These are phyloP conservation scores for Perithous albicinctus DNA, from an alignment of 2,888 invertebrate genomes.

Conservation along the genomic window DNA sequence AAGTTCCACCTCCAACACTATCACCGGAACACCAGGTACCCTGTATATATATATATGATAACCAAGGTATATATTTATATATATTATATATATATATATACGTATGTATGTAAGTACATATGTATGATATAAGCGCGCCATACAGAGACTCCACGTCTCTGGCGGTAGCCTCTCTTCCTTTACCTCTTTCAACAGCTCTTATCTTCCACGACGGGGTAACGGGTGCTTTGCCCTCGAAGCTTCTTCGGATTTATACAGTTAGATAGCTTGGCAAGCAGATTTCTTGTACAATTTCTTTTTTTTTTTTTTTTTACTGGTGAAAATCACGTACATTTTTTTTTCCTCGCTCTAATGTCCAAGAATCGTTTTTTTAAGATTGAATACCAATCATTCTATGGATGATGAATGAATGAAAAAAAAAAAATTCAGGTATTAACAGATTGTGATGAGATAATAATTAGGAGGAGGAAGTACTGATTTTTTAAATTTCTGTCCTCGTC, in stretches of 20 bases:
- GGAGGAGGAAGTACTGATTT: too few species aligned
- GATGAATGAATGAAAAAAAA: too few species aligned
- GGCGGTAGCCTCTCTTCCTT: not conserved
- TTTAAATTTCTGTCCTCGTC: too few species aligned
- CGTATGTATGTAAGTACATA: not conserved
- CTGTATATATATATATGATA: too few species aligned
- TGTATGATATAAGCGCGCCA: slow-evolving; percentile 1
- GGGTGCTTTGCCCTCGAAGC: slow-evolving; percentile 8
- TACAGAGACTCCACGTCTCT: not conserved
- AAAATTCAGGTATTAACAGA: too few species aligned
- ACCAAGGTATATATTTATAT: too few species aligned
- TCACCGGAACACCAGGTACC: too few species aligned
- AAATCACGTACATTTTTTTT: not conserved
- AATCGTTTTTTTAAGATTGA: not conserved
- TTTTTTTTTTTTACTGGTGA: slow-evolving; percentile 1
- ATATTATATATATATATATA: not conserved
- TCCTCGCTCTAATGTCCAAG: not conserved
- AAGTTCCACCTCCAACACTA: slow-evolving; percentile 1
- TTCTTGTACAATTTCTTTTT: not conserved
- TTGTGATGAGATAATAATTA: too few species aligned
- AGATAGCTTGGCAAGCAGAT: slow-evolving; percentile 2
- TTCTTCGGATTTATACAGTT: slow-evolving; percentile 10
- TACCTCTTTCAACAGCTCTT: slow-evolving; percentile 9
- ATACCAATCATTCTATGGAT: too few species aligned
- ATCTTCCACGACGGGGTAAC: slow-evolving; percentile 17